Conservation (phyloP, 2,113 vertebrate species). For the Crotalus helleri region DNA sequence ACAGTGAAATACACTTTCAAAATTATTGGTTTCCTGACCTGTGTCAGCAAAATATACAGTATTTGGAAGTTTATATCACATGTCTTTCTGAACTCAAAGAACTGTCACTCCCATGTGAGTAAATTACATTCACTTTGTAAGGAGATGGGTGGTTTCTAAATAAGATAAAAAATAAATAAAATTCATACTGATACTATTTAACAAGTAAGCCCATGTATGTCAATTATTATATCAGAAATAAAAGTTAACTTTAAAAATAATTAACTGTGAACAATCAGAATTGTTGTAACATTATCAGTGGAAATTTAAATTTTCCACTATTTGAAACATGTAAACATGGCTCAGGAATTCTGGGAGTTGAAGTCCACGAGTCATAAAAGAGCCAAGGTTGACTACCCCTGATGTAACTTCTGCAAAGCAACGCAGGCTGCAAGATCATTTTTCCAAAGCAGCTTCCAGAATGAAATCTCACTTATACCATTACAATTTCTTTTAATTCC, state of each 20-base stretch:
- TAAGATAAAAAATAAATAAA: neutral
- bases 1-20: neutral
- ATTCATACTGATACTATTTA: neutral
- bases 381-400: no score
- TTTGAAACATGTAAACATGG: neutral
- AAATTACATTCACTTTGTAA: neutral
- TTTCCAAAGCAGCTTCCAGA: neutral
- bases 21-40: neutral
- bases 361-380: no score
- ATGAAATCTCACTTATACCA: slow-evolving; percentile 10
- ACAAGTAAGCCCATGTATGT: neutral
- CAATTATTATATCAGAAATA: neutral
- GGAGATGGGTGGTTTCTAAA: neutral
- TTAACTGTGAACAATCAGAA: neutral
- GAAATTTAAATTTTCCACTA: neutral
- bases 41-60: neutral
- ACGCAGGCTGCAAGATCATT: neutral
- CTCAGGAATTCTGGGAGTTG: no score
- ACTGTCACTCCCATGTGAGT: neutral
- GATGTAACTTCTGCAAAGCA: neutral
- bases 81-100: neutral
- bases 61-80: neutral
- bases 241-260: neutral
- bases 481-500: slow-evolving; percentile 11
- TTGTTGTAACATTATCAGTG: slow-evolving; percentile 4